Conservation (phyloP, 2,888 invertebrate species). For the Epirrita christyi region DNA sequence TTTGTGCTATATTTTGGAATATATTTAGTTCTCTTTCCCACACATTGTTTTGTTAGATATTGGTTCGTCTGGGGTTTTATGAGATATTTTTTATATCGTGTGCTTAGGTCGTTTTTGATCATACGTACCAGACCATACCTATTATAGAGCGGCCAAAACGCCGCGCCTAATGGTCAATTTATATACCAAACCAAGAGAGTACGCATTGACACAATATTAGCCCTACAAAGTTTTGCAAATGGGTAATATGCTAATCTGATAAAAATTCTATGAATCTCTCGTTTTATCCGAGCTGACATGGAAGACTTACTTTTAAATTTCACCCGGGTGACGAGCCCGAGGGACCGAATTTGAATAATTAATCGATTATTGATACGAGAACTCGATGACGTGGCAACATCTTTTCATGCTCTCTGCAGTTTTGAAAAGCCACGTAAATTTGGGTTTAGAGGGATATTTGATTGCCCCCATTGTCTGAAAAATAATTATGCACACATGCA, state of each 20-base stretch:
- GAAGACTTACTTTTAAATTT: constrained; percentile 50
- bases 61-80: too few species aligned
- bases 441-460: constrained; percentile 57
- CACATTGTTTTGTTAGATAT: too few species aligned
- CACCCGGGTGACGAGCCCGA: constrained; percentile 44
- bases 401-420: constrained; percentile 61
- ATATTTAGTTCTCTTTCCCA: too few species aligned
- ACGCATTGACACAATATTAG: not conserved
- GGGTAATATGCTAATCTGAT: constrained; percentile 17
- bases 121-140: too few species aligned
- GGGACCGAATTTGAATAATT: constrained; percentile 69
- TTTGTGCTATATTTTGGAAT: too few species aligned
- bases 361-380: constrained; percentile 74
- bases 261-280: constrained; percentile 52
- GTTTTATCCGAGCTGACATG: constrained; percentile 46
- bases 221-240: not conserved
- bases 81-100: too few species aligned
- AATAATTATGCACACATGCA: constrained; percentile 8
- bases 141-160: too few species aligned
- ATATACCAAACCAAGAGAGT: not conserved
- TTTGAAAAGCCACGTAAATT: constrained; percentile 44
- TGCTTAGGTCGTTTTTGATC: too few species aligned
- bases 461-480: constrained; percentile 68
- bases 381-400: constrained; percentile 64
- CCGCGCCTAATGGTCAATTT: too few species aligned